A percentile compares a stretch with the other conserved stretches of the same genome.
Conservation (phyloP, 2,888 invertebrate genomes). For the Napeogenes inachia region DNA sequence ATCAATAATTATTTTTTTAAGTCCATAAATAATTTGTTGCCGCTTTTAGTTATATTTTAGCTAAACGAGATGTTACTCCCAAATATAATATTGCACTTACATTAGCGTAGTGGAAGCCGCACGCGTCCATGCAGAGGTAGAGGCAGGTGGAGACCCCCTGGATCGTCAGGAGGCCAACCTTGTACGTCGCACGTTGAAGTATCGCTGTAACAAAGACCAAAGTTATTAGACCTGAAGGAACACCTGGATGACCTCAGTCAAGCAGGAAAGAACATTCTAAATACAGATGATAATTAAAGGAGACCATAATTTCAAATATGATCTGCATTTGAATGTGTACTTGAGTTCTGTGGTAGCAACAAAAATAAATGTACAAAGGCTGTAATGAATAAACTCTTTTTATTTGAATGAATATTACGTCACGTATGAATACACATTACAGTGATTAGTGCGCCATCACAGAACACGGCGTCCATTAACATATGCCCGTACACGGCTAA, state of each 20-base stretch:
- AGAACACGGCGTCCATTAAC: conserved; percentile 16
- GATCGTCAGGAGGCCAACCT: conserved; percentile 89
- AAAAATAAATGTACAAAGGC: too few relatives aligned
- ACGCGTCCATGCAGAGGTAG: conserved; percentile 93
- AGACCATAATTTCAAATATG: too few relatives aligned
- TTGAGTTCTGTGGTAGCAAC: too few relatives aligned
- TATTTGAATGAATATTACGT: conserved; percentile 9
- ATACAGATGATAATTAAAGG: too few relatives aligned
- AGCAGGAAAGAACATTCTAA: too few relatives aligned
- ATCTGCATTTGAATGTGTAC: too few relatives aligned
- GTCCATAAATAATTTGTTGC: too few relatives aligned
- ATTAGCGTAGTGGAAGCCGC: conserved; percentile 91
- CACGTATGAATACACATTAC: neutral
- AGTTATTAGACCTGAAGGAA: neutral
- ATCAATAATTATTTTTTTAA: too few relatives aligned
- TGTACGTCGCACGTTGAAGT: conserved; percentile 74
- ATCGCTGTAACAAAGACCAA: conserved; percentile 61
- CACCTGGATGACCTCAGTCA: neutral
- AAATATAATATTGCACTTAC: conserved; percentile 76
- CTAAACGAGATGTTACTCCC: too few relatives aligned
- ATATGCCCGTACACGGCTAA: conserved; percentile 16
- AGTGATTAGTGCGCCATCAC: conserved; percentile 11
- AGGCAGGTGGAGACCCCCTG: conserved; percentile 92
- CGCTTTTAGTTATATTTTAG: too few relatives aligned
- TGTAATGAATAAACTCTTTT: neutral